Evolutionary conservation across 1,140 invertebrate species (phyloP).

Genomic region (Sycophaga agraensis): DNA sequence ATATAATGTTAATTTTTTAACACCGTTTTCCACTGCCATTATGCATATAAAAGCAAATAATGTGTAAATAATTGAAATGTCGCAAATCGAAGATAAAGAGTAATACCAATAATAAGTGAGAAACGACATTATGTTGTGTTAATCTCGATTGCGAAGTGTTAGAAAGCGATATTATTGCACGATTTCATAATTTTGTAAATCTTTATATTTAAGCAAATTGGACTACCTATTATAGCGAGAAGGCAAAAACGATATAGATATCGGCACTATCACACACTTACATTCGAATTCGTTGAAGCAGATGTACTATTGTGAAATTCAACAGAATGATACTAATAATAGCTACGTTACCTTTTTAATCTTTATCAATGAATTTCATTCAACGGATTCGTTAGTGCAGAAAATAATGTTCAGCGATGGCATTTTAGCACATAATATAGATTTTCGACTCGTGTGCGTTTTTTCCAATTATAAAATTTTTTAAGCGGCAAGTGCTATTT

Average conservation of each 20-base stretch:
- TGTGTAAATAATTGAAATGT: conserved; percentile 17
- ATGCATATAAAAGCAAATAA: conserved; percentile 18
- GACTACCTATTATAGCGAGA: neutral
- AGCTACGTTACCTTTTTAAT: neutral
- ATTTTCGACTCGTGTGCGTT: neutral
- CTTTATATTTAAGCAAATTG: conserved; percentile 19
- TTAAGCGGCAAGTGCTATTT: conserved; percentile 12
- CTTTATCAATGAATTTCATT: conserved; percentile 18
- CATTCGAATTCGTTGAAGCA: conserved; percentile 10
- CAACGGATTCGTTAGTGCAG: conserved; percentile 1
- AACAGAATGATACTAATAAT: conserved; percentile 2
- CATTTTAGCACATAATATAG: conserved; percentile 10
- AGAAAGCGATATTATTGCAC: conserved; percentile 12
- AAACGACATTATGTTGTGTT: neutral
- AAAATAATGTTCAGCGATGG: conserved; percentile 21
- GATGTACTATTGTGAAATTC: neutral
- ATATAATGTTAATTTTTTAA: conserved; percentile 18
- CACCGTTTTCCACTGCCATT: conserved; percentile 23
- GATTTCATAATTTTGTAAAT: conserved; percentile 27
- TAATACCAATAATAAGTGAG: neutral
- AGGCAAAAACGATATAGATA: conserved; percentile 5
- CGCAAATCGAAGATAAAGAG: conserved; percentile 1
- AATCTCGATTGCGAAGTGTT: neutral
- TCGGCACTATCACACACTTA: conserved; percentile 3
- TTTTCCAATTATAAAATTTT: conserved; percentile 5